Conservation (phyloP, 1,140 invertebrate species). For the Aplysia californica region DNA sequence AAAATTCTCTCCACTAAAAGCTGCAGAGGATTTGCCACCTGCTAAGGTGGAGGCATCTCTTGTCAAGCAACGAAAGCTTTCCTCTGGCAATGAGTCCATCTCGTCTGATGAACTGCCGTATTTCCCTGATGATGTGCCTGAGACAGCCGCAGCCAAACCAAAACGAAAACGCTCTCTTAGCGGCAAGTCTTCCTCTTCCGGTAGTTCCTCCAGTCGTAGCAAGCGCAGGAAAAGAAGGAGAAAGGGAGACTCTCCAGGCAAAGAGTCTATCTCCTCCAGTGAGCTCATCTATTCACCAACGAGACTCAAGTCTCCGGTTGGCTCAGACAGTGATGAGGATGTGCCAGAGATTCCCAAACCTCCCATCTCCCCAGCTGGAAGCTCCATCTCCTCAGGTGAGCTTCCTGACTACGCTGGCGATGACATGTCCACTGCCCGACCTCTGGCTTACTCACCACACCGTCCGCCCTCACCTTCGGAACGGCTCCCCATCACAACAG, state of each 20-base stretch:
- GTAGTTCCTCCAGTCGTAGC: not conserved
- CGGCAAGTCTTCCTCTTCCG: not conserved
- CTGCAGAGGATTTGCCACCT: not conserved
- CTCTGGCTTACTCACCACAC: constrained; percentile 20
- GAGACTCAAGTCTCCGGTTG: constrained; percentile 8
- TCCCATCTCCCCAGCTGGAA: constrained; percentile 14
- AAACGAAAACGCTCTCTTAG: not conserved
- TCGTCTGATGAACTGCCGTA: constrained; percentile 28
- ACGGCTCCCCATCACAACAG: constrained; percentile 5
- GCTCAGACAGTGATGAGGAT: constrained; percentile 8
- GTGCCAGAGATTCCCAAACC: constrained; percentile 1
- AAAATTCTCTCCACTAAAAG: constrained; percentile 10
- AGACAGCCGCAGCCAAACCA: not conserved
- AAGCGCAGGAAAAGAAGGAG: not conserved
- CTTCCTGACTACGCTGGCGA: not conserved
- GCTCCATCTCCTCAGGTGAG: constrained; percentile 23
- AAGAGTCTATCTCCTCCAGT: constrained; percentile 27
- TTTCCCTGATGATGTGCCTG: constrained; percentile 24
- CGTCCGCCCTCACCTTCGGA: constrained; percentile 7
- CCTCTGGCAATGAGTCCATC: constrained; percentile 26
- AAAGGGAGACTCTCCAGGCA: constrained; percentile 2
- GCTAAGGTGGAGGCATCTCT: not conserved
- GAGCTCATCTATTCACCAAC: constrained; percentile 28
- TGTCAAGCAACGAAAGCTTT: not conserved
- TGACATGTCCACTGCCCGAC: constrained; percentile 1